These are phyloP conservation scores for Ibycter americanus DNA, from an alignment of 2,797 vertebrate genomes.

Conservation along the genomic window DNA sequence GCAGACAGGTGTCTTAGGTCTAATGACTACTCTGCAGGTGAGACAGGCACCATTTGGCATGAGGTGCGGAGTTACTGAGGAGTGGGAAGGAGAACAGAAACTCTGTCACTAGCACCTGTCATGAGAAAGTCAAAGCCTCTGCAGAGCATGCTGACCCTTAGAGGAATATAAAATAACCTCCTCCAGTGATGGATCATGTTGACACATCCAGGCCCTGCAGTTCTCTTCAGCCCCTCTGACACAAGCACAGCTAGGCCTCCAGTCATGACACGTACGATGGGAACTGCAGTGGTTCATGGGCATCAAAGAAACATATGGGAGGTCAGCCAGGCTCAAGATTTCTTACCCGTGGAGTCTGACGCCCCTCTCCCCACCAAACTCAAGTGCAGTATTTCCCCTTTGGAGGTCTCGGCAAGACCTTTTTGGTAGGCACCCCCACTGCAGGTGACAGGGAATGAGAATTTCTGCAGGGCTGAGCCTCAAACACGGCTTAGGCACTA, in stretches of 20 bases:
- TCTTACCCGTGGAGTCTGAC: background rate
- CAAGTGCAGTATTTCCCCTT: fast-evolving
- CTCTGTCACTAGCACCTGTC: background rate
- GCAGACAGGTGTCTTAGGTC: background rate
- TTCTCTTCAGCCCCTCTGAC: background rate
- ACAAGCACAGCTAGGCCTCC: background rate
- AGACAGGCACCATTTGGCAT: background rate
- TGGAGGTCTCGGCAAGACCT: background rate
- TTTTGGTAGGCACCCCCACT: background rate
- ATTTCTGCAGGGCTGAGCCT: background rate
- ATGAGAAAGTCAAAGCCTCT: background rate
- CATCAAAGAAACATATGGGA: fast-evolving
- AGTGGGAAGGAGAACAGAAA: background rate
- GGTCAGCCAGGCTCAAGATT: background rate
- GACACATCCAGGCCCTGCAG: background rate
- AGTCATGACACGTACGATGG: fast-evolving
- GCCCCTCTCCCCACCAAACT: fast-evolving
- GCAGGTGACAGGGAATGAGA: background rate
- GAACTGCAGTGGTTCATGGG: background rate
- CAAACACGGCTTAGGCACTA: background rate
- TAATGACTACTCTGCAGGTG: background rate
- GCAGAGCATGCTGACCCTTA: background rate
- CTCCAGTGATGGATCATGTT: background rate
- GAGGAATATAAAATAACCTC: background rate
- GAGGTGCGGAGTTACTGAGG: background rate